These are phyloP conservation scores for Ataeniobius toweri DNA, from an alignment of 2,797 vertebrate genomes.

Conservation along the genomic window DNA sequence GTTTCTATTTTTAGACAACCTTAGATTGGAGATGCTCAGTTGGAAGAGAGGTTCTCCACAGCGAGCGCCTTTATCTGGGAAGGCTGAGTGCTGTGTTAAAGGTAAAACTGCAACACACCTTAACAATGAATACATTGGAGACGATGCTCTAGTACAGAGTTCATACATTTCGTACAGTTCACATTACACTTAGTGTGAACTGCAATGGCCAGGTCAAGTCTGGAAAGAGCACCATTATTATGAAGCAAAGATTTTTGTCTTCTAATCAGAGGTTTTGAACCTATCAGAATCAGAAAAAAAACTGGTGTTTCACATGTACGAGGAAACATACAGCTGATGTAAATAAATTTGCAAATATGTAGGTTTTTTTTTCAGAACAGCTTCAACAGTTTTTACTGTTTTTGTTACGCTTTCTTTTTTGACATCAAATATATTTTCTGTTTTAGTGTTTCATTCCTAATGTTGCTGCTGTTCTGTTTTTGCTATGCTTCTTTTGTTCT, in stretches of 20 bases:
- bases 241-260: not conserved
- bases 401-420: not conserved
- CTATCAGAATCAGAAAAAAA: too few relatives aligned
- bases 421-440: not conserved
- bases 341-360: too few relatives aligned
- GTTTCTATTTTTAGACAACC: constrained; percentile 38
- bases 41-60: constrained; percentile 78
- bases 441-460: not conserved
- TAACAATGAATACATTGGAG: not conserved
- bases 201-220: not conserved
- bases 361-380: too few relatives aligned
- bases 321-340: too few relatives aligned
- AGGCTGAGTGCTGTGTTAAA: constrained; percentile 72
- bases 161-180: too few relatives aligned
- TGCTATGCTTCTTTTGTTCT: too few relatives aligned
- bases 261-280: not conserved
- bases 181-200: not conserved
- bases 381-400: not conserved
- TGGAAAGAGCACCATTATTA: not conserved
- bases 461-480: too few relatives aligned
- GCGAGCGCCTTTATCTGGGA: constrained; percentile 78
- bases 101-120: constrained; percentile 27
- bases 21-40: constrained; percentile 69
- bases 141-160: not conserved
- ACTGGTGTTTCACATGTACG: too few relatives aligned